Evolutionary conservation across 2,888 invertebrate species (phyloP).

Genomic region (Notodonta dromedarius): DNA sequence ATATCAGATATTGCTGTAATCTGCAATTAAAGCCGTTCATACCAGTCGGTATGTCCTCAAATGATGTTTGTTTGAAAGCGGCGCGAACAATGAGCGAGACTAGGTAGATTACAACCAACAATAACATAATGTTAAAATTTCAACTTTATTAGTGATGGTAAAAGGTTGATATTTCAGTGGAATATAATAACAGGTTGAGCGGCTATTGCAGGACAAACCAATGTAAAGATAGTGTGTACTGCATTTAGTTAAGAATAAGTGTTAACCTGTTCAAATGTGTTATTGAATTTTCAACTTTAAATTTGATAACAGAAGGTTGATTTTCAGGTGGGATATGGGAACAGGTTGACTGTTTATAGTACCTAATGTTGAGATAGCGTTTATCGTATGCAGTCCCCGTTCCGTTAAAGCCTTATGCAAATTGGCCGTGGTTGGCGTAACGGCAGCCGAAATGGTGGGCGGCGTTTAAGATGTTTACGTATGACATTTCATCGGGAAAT

Average conservation of each 20-base stretch:
- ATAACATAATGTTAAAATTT: neutral
- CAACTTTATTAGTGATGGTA: neutral
- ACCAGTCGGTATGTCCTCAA: constrained; percentile 20
- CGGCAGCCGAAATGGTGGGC: constrained; percentile 34
- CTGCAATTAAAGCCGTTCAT: constrained; percentile 23
- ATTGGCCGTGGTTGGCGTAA: constrained; percentile 29
- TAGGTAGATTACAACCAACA: constrained; percentile 33
- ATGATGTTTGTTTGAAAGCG: constrained; percentile 10
- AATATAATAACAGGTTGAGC: neutral
- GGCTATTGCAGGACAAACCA: neutral
- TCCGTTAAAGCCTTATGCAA: constrained; percentile 34
- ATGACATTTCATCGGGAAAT: constrained; percentile 16
- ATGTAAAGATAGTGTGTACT: neutral
- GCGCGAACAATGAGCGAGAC: constrained; percentile 27
- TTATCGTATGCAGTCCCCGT: constrained; percentile 26
- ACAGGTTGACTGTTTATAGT: neutral
- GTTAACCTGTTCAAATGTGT: too few relatives aligned
- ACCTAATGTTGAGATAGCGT: neutral
- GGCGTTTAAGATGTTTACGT: constrained; percentile 17
- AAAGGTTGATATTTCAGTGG: constrained; percentile 1
- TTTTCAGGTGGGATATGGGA: neutral
- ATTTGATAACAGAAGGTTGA: neutral
- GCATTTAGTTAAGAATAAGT: constrained; percentile 16
- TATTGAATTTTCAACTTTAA: neutral
- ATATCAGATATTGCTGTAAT: too few relatives aligned